Evolutionary conservation across 2,113 vertebrate species (phyloP).

Genomic region (Perognathus longimembris): DNA sequence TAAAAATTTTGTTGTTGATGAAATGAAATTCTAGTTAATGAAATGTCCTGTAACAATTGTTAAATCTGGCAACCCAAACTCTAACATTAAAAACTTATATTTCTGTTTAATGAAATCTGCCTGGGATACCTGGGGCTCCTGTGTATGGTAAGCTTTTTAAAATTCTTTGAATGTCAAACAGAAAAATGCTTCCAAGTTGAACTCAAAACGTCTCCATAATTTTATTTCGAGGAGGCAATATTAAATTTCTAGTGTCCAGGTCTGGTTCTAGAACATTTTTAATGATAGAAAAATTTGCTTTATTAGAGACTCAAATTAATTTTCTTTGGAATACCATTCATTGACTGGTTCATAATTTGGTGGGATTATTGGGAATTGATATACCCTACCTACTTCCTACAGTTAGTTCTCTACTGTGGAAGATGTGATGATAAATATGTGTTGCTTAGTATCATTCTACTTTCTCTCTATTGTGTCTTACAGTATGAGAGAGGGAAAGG

Average conservation of each 20-base stretch:
- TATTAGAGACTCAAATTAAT: no score
- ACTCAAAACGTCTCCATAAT: constrained; percentile 19
- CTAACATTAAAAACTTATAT: background rate
- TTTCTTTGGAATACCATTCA: background rate
- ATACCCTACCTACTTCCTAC: background rate
- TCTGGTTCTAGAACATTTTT: constrained; percentile 52
- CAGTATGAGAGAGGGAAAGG: no score
- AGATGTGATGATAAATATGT: background rate
- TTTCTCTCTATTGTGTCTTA: background rate
- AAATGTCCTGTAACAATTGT: background rate
- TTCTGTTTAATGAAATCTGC: background rate
- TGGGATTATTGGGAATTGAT: background rate
- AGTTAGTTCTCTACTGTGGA: background rate
- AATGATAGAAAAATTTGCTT: no score
- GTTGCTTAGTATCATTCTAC: background rate
- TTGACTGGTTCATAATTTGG: background rate
- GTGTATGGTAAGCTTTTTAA: background rate
- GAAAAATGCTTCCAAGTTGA: constrained; percentile 51
- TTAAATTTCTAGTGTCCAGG: constrained; percentile 52
- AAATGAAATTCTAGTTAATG: constrained; percentile 40
- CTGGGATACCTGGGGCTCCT: constrained; percentile 32
- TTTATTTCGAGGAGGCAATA: constrained; percentile 45
- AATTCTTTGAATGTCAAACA: constrained; percentile 26
- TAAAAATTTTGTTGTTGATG: constrained; percentile 24
- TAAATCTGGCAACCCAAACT: constrained; percentile 9